These are phyloP conservation scores for Pithys albifrons DNA, from an alignment of 2,113 vertebrate species.

Conservation along the genomic window DNA sequence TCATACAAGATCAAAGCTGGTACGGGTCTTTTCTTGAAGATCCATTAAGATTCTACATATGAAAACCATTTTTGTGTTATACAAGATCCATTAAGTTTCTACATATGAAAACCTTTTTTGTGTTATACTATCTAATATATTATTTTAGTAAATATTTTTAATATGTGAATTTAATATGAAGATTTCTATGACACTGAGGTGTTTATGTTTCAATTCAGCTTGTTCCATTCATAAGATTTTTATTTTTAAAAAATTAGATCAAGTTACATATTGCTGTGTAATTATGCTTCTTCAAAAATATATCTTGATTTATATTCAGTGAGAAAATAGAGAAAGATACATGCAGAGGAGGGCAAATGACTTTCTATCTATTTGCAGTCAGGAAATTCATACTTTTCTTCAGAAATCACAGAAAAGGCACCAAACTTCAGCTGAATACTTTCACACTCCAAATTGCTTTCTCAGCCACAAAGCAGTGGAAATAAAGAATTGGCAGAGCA, in stretches of 20 bases:
- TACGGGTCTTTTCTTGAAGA: background rate
- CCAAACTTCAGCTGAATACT: background rate
- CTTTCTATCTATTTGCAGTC: background rate
- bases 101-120: background rate
- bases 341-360: background rate
- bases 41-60: background rate
- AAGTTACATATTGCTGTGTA: background rate
- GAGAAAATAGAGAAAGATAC: background rate
- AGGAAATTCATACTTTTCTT: background rate
- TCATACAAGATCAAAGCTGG: background rate
- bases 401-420: background rate
- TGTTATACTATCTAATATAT: background rate
- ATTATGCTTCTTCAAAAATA: background rate
- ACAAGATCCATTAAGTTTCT: background rate
- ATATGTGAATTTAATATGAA: background rate
- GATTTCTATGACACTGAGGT: background rate
- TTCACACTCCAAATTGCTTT: background rate
- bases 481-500: background rate
- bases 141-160: background rate
- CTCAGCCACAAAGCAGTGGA: background rate
- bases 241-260: background rate
- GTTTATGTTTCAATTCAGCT: background rate
- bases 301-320: background rate
- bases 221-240: background rate
- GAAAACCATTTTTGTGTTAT: background rate